Conservation (phyloP, 2,797 vertebrate genomes). For the Gambusia yucatana region DNA sequence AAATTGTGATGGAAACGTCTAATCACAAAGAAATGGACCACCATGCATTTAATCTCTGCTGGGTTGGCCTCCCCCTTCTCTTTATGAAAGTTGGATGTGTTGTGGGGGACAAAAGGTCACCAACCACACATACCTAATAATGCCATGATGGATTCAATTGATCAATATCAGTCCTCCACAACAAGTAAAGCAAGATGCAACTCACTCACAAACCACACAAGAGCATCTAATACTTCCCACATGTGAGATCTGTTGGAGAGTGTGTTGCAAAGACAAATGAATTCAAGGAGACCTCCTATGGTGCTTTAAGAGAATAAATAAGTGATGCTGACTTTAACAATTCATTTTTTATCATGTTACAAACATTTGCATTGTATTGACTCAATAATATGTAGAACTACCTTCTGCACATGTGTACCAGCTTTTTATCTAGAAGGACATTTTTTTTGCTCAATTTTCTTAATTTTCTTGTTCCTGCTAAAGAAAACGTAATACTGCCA, state of each 20-base stretch:
- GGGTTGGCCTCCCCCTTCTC: neutral
- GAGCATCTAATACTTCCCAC: constrained; percentile 49
- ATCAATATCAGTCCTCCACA: constrained; percentile 22
- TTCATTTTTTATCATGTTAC: neutral
- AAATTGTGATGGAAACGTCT: constrained; percentile 54
- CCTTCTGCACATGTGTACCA: neutral
- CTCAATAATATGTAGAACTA: neutral
- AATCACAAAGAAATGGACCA: constrained; percentile 41
- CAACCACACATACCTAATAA: constrained; percentile 23
- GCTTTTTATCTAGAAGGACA: neutral
- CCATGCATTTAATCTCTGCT: constrained; percentile 20
- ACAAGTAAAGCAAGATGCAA: constrained; percentile 19
- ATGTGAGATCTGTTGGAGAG: constrained; percentile 32
- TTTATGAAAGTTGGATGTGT: neutral
- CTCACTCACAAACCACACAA: constrained; percentile 21
- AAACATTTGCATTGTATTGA: neutral
- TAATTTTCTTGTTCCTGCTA: neutral
- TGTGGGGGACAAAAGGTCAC: neutral
- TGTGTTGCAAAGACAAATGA: constrained; percentile 18
- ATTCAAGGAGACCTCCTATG: constrained; percentile 9
- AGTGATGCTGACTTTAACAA: constrained; percentile 22
- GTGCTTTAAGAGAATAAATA: constrained; percentile 14
- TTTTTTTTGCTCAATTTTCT: neutral
- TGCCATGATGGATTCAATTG: constrained; percentile 31
- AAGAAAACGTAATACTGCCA: neutral